Base-by-base conservation (phyloP, 2,113 vertebrate genomes). In the Mohoua ochrocephala region DNA sequence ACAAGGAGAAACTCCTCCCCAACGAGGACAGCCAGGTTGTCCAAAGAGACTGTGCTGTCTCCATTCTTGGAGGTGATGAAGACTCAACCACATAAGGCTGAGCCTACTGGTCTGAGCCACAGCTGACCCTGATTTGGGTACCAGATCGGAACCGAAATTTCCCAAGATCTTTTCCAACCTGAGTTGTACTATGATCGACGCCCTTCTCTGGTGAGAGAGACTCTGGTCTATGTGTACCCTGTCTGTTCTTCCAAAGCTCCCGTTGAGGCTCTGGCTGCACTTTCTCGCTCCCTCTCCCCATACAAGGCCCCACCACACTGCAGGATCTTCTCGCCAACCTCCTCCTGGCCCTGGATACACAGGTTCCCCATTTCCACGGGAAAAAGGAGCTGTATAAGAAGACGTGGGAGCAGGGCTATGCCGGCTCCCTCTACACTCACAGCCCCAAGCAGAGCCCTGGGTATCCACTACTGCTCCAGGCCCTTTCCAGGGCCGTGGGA, bases 401-500 rank as follows among this genome's bases (percentile, higher is more conserved):
- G 13, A 50, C 37, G 13, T 15, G 10, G 24, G 35, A 68, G 39
- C 22, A 80, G 15, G 10, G 7, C 4, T 86, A 6, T 1, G 0
- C 65, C 2, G 0, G 13, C 12, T 54, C 7, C 12, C 14, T 52
- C 41, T 50, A n/a, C 1, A 5, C 10, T 23, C 47, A 78, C 16
- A 89, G 60, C 2, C 7, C 6, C 45, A 74, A 9, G 6, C 15
- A 71, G 21, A 76, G 33, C 6, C 33, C 13, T 13, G 28, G 7
- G 6, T n/a, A 76, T 21, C 26, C 16, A 71, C 10, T 33, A 26
- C 17, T 8, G 26, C 18, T 44, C 28, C 1, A 1, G 23, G 8
- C 0, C 11, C 9, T 28, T 70, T 67, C 54, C 30, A n/a, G 8
- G 9, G 24, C 44, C 20, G 28, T 35, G 31, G 19, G n/a, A n/a